phyloP scores from a whole-genome alignment of 1,140 invertebrate species.

The Leptoteleia sp. region DNA sequence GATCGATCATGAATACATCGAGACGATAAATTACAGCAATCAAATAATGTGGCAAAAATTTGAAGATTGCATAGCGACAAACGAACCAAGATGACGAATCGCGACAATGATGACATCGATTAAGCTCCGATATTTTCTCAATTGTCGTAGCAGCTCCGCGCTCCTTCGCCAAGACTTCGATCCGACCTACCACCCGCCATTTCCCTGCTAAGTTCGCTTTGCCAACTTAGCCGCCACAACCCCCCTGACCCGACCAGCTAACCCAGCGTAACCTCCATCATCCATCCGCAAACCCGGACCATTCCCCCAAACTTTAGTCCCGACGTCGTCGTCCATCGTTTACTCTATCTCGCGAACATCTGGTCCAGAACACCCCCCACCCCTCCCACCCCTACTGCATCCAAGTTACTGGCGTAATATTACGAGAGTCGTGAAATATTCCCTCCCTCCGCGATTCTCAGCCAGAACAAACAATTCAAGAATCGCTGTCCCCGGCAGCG shows the following conservation, averaged over 20 bases:
- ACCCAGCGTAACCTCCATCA: constrained; percentile 37
- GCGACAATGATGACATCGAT: constrained; percentile 18
- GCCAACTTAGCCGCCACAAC: constrained; percentile 45
- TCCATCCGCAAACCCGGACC: constrained; percentile 36
- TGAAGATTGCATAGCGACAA: no score
- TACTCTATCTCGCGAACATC: constrained; percentile 69
- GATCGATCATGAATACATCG: no score
- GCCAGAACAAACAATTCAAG: constrained; percentile 69
- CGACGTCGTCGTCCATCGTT: constrained; percentile 57
- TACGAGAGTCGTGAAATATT: constrained; percentile 72
- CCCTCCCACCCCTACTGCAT: constrained; percentile 37
- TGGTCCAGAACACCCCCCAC: constrained; percentile 70
- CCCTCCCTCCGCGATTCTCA: constrained; percentile 36
- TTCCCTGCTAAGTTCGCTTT: constrained; percentile 27
- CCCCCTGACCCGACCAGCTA: constrained; percentile 3
- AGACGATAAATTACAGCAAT: no score
- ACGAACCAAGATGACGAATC: constrained; percentile 3
- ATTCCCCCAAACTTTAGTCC: constrained; percentile 51
- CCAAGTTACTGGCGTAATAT: constrained; percentile 76
- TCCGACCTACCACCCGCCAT: constrained; percentile 11
- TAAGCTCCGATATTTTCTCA: constrained; percentile 21
- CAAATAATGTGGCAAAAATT: no score
- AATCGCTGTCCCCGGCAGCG: constrained; percentile 58
- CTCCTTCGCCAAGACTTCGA: constrained; percentile 9
- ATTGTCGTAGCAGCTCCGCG: not conserved